phyloP scores from a whole-genome alignment of 2,888 invertebrate species.

The Teleiodes luculella region DNA sequence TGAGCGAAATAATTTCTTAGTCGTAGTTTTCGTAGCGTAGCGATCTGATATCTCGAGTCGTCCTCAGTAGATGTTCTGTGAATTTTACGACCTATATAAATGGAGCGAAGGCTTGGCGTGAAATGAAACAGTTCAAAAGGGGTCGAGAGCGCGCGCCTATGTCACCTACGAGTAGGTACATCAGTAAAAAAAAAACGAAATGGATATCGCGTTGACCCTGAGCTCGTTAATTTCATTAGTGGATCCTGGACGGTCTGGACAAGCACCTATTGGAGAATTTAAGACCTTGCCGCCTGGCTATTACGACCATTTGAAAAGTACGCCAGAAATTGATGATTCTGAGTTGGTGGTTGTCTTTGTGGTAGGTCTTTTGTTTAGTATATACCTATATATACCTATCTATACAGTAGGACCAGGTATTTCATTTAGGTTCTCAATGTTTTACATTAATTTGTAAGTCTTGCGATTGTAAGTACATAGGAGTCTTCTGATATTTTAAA shows the following conservation, averaged over 20 bases:
- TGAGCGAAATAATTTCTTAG: not conserved
- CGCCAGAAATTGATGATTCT: not conserved
- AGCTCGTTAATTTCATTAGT: slow-evolving; percentile 32
- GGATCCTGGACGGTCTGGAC: slow-evolving; percentile 29
- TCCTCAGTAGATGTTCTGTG: slow-evolving; percentile 49
- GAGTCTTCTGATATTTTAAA: no score
- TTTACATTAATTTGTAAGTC: no score
- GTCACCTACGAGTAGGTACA: slow-evolving; percentile 25
- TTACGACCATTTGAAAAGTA: not conserved
- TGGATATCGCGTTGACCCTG: slow-evolving; percentile 28
- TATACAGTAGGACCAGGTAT: no score
- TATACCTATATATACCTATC: no score
- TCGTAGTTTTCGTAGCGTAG: no score
- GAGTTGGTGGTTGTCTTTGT: not conserved
- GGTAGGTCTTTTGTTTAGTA: slow-evolving; percentile 29
- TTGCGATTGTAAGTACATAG: no score
- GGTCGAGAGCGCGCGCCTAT: slow-evolving; percentile 53
- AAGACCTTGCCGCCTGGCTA: not conserved
- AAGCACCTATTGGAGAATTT: slow-evolving; percentile 15
- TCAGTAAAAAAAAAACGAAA: slow-evolving; percentile 28
- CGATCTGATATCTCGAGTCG: slow-evolving; percentile 26
- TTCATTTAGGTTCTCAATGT: no score
- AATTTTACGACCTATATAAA: slow-evolving; percentile 56
- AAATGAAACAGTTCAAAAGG: slow-evolving; percentile 64
- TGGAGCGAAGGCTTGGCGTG: slow-evolving; percentile 57